These are phyloP conservation scores for Ciconia stormi DNA, from an alignment of 2,113 vertebrate species.

Conservation along the genomic window DNA sequence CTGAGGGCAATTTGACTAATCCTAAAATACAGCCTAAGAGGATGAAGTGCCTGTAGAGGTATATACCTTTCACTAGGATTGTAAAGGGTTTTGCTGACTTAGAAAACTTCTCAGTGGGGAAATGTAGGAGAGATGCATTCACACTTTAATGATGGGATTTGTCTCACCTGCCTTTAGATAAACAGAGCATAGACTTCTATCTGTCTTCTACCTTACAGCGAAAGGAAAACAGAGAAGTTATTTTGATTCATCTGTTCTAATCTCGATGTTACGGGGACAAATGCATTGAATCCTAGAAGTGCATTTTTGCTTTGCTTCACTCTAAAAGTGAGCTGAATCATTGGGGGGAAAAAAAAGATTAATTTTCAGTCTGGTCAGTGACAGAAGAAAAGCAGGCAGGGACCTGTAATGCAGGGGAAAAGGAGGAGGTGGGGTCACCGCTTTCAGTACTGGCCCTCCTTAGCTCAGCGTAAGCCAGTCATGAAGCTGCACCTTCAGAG, in stretches of 20 bases:
- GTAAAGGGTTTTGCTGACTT: background rate
- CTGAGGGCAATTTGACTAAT: background rate
- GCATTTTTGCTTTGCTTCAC: background rate
- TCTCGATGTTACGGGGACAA: background rate
- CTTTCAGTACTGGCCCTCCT: background rate
- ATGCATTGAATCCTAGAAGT: background rate
- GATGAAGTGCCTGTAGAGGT: background rate
- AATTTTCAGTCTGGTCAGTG: background rate
- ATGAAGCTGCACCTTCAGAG: background rate
- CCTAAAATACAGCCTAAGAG: background rate
- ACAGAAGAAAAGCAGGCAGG: background rate
- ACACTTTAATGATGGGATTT: background rate
- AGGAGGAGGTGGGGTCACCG: background rate
- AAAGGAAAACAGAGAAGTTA: background rate
- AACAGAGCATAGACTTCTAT: background rate
- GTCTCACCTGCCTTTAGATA: background rate
- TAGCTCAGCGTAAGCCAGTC: background rate
- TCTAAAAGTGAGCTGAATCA: background rate
- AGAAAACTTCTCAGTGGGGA: background rate
- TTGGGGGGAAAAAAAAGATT: accelerated
- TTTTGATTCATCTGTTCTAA: background rate
- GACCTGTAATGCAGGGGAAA: background rate
- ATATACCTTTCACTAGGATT: background rate
- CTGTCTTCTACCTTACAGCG: background rate
- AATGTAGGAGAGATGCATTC: background rate